Evolutionary conservation across 37 sponge, comb jelly and placozoan genomes (phyloP), one percentile per base, ranked within the genome.

Genomic region (Spongilla lacustris): DNA sequence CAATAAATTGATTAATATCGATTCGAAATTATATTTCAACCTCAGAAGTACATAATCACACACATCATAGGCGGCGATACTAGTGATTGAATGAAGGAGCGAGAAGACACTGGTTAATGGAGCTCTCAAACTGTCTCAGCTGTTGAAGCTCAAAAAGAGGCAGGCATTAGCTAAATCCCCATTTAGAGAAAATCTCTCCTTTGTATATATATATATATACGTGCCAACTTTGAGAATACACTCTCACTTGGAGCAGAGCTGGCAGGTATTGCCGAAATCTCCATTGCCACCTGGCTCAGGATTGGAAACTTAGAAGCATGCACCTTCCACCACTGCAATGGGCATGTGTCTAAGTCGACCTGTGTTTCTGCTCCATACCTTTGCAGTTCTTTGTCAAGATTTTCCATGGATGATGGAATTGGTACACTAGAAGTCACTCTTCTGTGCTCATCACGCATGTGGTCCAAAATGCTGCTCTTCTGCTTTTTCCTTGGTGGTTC

Each of bases 111-210:
- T 8, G 46, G 46, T 46, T 46, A 46, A 46, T 46, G 58, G 58
- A 14, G 12, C 19, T 17, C 58, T 58, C 19, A 14, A 58, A 58
- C 58, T 58, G 58, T 58, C 58, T 58, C 58, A 58, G 58, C 11
- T 10, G 58, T 58, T 58, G 19, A 58, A 58, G 58, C 58, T 58
- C 58, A 58, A 58, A 14, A 58, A 58, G 11, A 58, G 58, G 58
- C 58, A 58, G 58, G 58, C 58, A 58, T 58, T 58, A 58, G 58
- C 58, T 58, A 58, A 58, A 58, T 58, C 58, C 58, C 58, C 58
- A 17, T 58, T 58, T 58, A 58, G 58, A 58, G 58, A 58, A 58
- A 58, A 17, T 58, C 58, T 58, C 58, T 58, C 58, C 58, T 58
- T 58, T 17, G 58, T 58, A 14, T 58, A 58, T 41, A 41, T 6